These are phyloP conservation scores for Nothocercus julius DNA, from an alignment of 2,113 vertebrate genomes.

Conservation along the genomic window DNA sequence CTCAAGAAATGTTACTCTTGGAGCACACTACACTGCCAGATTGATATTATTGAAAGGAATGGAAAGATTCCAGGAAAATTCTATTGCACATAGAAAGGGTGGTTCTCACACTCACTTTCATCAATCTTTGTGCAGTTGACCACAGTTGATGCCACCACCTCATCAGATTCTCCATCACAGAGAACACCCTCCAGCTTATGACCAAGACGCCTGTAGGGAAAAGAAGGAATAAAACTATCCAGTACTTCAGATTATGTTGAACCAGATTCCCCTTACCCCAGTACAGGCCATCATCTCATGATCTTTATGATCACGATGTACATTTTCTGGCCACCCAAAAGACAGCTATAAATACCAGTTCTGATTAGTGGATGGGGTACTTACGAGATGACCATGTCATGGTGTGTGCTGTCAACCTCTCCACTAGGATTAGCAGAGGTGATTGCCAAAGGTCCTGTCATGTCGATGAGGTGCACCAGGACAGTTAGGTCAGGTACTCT, in stretches of 20 bases:
- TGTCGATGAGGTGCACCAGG: slow-evolving; percentile 83
- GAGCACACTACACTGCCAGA: slow-evolving; percentile 6
- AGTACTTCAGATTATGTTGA: rapidly evolving
- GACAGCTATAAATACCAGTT: neutral
- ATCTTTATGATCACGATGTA: too few species aligned
- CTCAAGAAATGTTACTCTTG: slow-evolving; percentile 7
- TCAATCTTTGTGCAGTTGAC: slow-evolving; percentile 88
- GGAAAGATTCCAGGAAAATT: neutral
- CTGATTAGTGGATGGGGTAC: neutral
- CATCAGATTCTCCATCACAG: slow-evolving; percentile 88
- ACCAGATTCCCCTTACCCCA: neutral
- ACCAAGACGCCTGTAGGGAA: slow-evolving; percentile 81
- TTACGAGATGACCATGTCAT: slow-evolving; percentile 89
- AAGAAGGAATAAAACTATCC: rapidly evolving
- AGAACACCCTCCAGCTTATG: slow-evolving; percentile 88
- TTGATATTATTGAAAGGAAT: neutral
- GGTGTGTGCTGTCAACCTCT: slow-evolving; percentile 89
- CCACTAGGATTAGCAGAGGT: slow-evolving; percentile 92
- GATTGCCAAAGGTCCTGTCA: slow-evolving; percentile 88
- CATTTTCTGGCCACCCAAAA: neutral
- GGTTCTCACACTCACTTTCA: slow-evolving; percentile 76
- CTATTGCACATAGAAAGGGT: neutral
- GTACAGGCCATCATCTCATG: rapidly evolving
- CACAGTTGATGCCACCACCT: slow-evolving; percentile 87
- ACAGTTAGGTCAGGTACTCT: slow-evolving; percentile 88